A percentile compares a stretch with the other conserved stretches of the same genome.
phyloP scores from a whole-genome alignment of 2,797 vertebrate genomes.

The Rhinophrynus dorsalis region DNA sequence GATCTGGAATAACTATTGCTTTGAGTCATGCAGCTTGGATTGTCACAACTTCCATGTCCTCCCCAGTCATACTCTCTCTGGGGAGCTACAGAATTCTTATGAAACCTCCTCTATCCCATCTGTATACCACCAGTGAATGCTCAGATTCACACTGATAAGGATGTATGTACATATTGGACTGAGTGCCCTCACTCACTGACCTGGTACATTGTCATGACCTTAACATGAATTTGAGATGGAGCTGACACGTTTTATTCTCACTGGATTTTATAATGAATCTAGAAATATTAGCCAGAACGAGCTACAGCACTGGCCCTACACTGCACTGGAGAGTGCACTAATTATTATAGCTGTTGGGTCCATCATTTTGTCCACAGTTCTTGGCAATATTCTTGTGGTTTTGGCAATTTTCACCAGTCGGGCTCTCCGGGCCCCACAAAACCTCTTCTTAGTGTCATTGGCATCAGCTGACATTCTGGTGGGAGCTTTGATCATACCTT shows the following conservation, averaged over 20 bases:
- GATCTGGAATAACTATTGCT: too few relatives aligned
- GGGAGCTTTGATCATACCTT: slow-evolving; percentile 85
- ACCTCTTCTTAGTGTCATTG: slow-evolving; percentile 87
- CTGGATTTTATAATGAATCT: slow-evolving; percentile 40
- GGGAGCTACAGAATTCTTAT: too few relatives aligned
- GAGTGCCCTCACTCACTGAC: neutral
- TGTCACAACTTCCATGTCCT: too few relatives aligned
- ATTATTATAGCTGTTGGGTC: slow-evolving; percentile 78
- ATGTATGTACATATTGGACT: too few relatives aligned
- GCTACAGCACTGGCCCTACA: slow-evolving; percentile 56
- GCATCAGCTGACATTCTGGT: slow-evolving; percentile 89
- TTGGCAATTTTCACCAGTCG: slow-evolving; percentile 84
- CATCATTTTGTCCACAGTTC: slow-evolving; percentile 77
- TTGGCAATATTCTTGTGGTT: slow-evolving; percentile 84
- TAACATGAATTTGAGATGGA: slow-evolving; percentile 59
- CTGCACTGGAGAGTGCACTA: slow-evolving; percentile 64
- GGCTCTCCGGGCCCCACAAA: slow-evolving; percentile 84
- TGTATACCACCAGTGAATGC: too few relatives aligned
- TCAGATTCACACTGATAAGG: too few relatives aligned
- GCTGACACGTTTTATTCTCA: neutral
- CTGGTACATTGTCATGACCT: neutral
- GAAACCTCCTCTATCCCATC: too few relatives aligned
- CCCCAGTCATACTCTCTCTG: too few relatives aligned
- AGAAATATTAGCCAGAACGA: slow-evolving; percentile 54
- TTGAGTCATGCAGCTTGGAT: too few relatives aligned